A percentile compares a stretch with the other conserved stretches of the same genome.
Evolutionary conservation across 2,888 invertebrate species (phyloP).

Genomic region (Neoaliturus tenellus): DNA sequence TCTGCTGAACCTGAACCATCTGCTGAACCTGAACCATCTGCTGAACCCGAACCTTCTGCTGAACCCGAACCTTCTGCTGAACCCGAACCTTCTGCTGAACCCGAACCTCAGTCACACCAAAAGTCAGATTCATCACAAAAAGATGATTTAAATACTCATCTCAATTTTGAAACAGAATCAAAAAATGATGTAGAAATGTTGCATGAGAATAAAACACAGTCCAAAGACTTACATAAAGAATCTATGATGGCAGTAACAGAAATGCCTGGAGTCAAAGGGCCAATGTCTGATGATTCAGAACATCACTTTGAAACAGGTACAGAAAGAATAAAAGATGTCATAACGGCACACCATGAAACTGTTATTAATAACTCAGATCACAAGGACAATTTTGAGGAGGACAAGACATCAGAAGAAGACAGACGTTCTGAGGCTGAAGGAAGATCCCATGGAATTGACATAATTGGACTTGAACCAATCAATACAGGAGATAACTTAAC

Average conservation of each 20-base stretch:
- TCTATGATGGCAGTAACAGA: slow-evolving; percentile 59
- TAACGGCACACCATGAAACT: slow-evolving; percentile 32
- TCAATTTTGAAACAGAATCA: slow-evolving; percentile 63
- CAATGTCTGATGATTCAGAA: slow-evolving; percentile 59
- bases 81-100: slow-evolving; percentile 66
- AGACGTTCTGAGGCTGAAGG: slow-evolving; percentile 42
- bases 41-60: slow-evolving; percentile 62
- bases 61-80: slow-evolving; percentile 59
- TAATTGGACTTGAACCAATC: background rate
- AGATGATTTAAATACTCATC: slow-evolving; percentile 63
- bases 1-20: slow-evolving; percentile 63
- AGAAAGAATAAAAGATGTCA: slow-evolving; percentile 49
- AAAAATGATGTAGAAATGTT: slow-evolving; percentile 66
- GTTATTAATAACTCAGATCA: background rate
- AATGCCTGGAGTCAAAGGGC: slow-evolving; percentile 60
- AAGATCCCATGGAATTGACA: slow-evolving; percentile 10
- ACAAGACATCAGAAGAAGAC: background rate
- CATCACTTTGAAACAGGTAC: slow-evolving; percentile 50
- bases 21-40: slow-evolving; percentile 68
- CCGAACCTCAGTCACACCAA: slow-evolving; percentile 62
- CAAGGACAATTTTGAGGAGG: background rate
- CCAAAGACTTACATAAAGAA: background rate
- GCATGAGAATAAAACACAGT: slow-evolving; percentile 16
- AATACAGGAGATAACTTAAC: background rate
- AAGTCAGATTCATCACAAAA: slow-evolving; percentile 66